Percentiles rank a stretch among this genome's conserved stretches.
Conservation (phyloP, 1,140 invertebrate genomes). For the Bombus confusus region DNA sequence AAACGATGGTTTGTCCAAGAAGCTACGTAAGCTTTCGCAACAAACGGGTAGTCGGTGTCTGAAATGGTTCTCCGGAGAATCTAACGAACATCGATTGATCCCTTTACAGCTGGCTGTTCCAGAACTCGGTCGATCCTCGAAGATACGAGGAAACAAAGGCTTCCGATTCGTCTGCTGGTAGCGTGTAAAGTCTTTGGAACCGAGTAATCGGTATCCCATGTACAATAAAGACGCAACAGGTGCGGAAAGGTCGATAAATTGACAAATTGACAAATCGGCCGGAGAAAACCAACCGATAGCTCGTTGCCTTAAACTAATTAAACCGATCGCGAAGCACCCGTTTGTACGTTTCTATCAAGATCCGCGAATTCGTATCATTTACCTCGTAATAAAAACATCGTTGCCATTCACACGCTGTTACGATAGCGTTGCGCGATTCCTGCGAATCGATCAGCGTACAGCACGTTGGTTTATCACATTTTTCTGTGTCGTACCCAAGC, state of each 20-base stretch:
- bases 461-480: too few species aligned
- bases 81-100: too few species aligned
- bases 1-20: too few species aligned
- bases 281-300: neutral
- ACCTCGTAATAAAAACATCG: neutral
- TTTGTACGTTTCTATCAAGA: neutral
- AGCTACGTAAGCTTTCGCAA: too few species aligned
- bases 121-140: neutral
- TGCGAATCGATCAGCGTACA: neutral
- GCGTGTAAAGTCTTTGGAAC: neutral
- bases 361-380: neutral
- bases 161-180: neutral
- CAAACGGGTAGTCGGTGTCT: too few species aligned
- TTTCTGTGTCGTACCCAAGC: neutral
- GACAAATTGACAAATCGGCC: slow-evolving; percentile 16
- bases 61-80: too few species aligned
- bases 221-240: slow-evolving; percentile 51
- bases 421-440: neutral
- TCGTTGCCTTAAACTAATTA: slow-evolving; percentile 19
- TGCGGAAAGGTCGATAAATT: slow-evolving; percentile 26
- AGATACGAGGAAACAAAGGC: neutral
- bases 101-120: neutral
- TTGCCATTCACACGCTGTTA: too few species aligned
- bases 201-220: slow-evolving; percentile 10
- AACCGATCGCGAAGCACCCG: neutral